Percentiles rank a stretch among this genome's conserved stretches.
Evolutionary conservation across 2,888 invertebrate species (phyloP).

Genomic region (Catocala sponsa): DNA sequence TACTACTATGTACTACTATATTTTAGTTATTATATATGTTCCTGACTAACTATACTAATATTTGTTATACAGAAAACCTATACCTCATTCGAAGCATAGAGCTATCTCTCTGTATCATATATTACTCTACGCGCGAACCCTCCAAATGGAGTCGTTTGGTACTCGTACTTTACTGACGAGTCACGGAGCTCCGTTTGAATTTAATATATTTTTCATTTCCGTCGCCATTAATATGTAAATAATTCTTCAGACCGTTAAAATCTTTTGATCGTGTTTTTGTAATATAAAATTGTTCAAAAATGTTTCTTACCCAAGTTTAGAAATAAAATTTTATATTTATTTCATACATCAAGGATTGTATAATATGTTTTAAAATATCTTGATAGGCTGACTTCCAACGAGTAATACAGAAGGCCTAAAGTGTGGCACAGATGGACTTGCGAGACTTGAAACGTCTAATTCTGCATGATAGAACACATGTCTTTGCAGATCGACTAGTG

Average conservation of each 20-base stretch:
- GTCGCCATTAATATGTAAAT: constrained; percentile 85
- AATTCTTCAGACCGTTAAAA: constrained; percentile 68
- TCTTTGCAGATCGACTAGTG: too few species aligned
- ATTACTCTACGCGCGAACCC: constrained; percentile 77
- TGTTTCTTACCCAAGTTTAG: constrained; percentile 9
- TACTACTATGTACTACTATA: too few species aligned
- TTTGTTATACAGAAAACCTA: too few species aligned
- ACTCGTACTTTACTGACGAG: constrained; percentile 87
- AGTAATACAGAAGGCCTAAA: too few species aligned
- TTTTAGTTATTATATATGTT: too few species aligned
- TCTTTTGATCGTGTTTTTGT: constrained; percentile 58
- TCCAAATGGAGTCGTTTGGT: constrained; percentile 85
- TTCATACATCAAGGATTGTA: too few species aligned
- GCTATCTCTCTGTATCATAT: constrained; percentile 36
- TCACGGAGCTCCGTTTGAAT: constrained; percentile 85
- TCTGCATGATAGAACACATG: too few species aligned
- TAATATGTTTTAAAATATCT: too few species aligned
- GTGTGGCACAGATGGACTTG: too few species aligned
- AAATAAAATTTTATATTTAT: neutral
- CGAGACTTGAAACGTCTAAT: too few species aligned
- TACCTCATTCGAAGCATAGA: neutral
- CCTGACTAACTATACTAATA: too few species aligned
- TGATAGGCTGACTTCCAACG: too few species aligned
- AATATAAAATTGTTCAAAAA: constrained; percentile 33
- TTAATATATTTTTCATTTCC: constrained; percentile 88